phyloP scores from a whole-genome alignment of 1,140 invertebrate genomes.

The Berghia stephanieae region DNA sequence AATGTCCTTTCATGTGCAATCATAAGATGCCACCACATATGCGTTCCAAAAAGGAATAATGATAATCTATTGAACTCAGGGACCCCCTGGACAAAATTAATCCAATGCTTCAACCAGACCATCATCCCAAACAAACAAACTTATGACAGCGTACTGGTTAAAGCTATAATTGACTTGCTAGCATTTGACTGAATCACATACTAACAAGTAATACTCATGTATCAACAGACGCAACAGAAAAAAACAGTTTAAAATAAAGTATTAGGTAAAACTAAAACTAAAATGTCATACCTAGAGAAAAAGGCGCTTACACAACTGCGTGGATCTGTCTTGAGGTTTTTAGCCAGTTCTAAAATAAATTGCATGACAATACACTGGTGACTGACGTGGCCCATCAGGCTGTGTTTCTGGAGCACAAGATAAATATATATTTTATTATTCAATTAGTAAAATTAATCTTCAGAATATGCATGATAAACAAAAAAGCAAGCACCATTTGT shows the following conservation, averaged over 20 bases:
- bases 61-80: too few species aligned
- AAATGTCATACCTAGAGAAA: slow-evolving; percentile 81
- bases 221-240: too few species aligned
- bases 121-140: too few species aligned
- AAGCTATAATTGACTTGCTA: too few species aligned
- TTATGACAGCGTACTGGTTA: too few species aligned
- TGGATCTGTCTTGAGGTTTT: slow-evolving; percentile 92
- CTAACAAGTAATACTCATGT: too few species aligned
- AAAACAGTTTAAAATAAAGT: too few species aligned
- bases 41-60: not conserved
- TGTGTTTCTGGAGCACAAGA: slow-evolving; percentile 79
- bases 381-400: slow-evolving; percentile 94
- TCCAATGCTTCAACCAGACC: too few species aligned
- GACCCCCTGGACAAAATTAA: too few species aligned
- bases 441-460: not conserved
- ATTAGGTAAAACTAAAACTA: too few species aligned
- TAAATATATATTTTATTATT: slow-evolving; percentile 12
- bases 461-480: not conserved
- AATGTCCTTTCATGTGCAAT: not conserved
- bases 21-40: not conserved
- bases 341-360: slow-evolving; percentile 96
- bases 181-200: too few species aligned
- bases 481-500: too few species aligned
- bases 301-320: slow-evolving; percentile 92
- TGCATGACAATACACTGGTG: slow-evolving; percentile 99